phyloP scores from a whole-genome alignment of 2,888 invertebrate genomes.

The Tolmerus cingulatus region DNA sequence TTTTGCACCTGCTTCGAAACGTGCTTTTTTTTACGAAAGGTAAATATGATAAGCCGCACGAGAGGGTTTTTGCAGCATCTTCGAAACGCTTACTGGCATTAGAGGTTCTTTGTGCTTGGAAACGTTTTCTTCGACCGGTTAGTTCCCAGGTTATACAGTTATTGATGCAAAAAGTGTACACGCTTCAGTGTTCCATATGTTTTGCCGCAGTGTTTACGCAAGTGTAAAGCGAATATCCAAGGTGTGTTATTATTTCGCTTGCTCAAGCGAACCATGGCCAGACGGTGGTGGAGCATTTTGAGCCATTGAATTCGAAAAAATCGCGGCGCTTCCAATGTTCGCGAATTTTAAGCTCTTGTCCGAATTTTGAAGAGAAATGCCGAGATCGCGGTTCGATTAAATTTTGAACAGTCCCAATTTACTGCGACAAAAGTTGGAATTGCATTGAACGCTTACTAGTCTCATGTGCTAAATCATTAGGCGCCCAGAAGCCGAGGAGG shows the following conservation, averaged over 20 bases:
- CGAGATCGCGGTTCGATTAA: background rate
- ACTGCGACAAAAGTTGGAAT: background rate
- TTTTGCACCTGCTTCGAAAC: background rate
- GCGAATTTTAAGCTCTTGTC: background rate
- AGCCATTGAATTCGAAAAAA: background rate
- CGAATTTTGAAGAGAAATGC: background rate
- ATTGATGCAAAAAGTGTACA: background rate
- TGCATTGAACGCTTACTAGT: background rate
- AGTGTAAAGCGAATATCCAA: background rate
- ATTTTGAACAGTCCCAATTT: background rate
- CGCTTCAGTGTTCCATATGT: background rate
- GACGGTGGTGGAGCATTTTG: background rate
- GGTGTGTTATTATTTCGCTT: background rate
- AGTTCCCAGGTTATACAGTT: background rate
- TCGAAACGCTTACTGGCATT: background rate
- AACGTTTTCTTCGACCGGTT: background rate
- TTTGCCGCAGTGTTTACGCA: constrained; percentile 9
- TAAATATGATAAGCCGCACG: background rate
- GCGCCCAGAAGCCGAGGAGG: background rate
- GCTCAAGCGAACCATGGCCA: background rate
- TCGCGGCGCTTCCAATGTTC: background rate
- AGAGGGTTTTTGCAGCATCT: background rate
- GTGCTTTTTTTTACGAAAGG: background rate
- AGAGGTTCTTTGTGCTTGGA: background rate
- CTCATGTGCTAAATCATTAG: background rate